These are phyloP conservation scores for Triplophysa yarkandensis DNA, from an alignment of 2,797 vertebrate genomes.

Conservation along the genomic window DNA sequence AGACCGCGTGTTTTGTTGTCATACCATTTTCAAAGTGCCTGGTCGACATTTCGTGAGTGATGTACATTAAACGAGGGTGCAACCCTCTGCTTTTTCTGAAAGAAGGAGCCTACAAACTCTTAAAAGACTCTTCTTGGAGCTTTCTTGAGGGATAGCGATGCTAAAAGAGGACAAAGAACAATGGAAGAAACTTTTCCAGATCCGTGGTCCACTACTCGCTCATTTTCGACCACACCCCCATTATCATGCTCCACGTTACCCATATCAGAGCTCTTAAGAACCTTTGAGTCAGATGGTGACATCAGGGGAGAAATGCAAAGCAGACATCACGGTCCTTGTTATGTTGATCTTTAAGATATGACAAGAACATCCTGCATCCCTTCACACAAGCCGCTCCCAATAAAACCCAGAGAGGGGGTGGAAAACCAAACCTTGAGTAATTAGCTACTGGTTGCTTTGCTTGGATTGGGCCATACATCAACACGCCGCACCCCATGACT, in stretches of 20 bases:
- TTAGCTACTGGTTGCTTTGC: neutral
- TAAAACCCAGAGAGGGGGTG: slow-evolving; percentile 25
- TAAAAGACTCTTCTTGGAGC: slow-evolving; percentile 21
- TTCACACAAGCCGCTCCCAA: slow-evolving; percentile 3
- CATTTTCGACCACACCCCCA: slow-evolving; percentile 18
- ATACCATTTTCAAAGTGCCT: slow-evolving; percentile 22
- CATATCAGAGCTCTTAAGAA: slow-evolving; percentile 57
- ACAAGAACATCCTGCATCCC: neutral
- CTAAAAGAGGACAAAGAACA: slow-evolving; percentile 23
- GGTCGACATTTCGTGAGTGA: neutral
- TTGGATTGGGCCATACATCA: neutral
- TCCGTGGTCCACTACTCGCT: neutral
- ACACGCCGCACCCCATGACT: neutral
- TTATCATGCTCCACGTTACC: slow-evolving; percentile 33
- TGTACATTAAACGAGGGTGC: neutral
- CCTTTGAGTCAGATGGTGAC: slow-evolving; percentile 28
- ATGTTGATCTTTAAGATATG: slow-evolving; percentile 40
- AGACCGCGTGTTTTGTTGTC: slow-evolving; percentile 9
- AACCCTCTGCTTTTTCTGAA: slow-evolving; percentile 15
- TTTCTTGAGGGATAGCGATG: slow-evolving; percentile 20
- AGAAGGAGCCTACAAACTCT: slow-evolving; percentile 32
- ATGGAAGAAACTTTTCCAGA: slow-evolving; percentile 14
- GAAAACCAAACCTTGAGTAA: slow-evolving; percentile 10
- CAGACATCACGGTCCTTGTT: slow-evolving; percentile 31
- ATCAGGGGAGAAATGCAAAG: slow-evolving; percentile 11